Conservation (phyloP, 2,113 vertebrate species). For the Pyrgilauda ruficollis region DNA sequence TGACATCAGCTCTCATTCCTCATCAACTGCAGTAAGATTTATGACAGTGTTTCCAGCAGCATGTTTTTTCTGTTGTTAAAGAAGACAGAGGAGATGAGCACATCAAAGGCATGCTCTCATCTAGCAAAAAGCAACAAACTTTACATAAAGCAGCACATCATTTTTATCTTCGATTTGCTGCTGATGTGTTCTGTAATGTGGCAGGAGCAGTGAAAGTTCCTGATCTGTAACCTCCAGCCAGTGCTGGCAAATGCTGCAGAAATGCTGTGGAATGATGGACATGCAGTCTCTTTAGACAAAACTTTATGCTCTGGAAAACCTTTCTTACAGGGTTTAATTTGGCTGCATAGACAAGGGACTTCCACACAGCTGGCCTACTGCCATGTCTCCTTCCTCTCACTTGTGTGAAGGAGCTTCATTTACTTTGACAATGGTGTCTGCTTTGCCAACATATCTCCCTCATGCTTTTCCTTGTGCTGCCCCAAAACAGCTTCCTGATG, state of each 20-base stretch:
- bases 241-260: not conserved
- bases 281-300: not conserved
- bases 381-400: not conserved
- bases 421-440: not conserved
- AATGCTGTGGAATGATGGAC: not conserved
- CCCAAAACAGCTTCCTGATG: not conserved
- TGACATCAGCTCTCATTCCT: not conserved
- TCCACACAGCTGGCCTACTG: not conserved
- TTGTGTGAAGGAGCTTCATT: not conserved
- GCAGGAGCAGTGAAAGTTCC: not conserved
- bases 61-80: conserved; percentile 4
- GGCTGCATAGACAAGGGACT: not conserved
- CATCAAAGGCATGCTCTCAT: not conserved
- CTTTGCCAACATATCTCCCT: not conserved
- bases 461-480: not conserved
- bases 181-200: not conserved
- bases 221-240: not conserved
- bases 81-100: not conserved
- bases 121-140: not conserved
- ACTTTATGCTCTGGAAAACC: not conserved
- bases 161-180: not conserved
- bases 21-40: not conserved
- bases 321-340: not conserved
- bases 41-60: not conserved
- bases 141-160: not conserved